phyloP scores from a whole-genome alignment of 2,888 invertebrate genomes.

The Dasypogon diadema region DNA sequence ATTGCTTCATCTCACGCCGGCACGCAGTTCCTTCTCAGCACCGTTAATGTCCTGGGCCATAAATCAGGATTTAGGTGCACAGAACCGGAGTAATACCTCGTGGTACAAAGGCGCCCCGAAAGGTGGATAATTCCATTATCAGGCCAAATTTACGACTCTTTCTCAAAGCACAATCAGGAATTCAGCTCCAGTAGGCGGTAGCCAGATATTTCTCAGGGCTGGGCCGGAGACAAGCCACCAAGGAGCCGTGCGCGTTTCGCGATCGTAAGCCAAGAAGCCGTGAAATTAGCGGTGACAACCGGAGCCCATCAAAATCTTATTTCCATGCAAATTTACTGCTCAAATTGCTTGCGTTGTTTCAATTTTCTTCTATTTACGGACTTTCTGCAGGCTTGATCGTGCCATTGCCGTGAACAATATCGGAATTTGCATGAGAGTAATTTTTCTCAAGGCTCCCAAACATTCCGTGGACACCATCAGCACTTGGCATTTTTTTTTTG shows the following conservation, averaged over 20 bases:
- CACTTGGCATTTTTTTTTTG: background rate
- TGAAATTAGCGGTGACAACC: conserved; percentile 10
- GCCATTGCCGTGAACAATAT: background rate
- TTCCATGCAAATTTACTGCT: conserved; percentile 18
- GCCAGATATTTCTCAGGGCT: background rate
- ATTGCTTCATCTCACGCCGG: too few species aligned
- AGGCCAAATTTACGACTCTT: background rate
- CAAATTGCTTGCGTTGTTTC: conserved; percentile 10
- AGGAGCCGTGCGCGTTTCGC: background rate
- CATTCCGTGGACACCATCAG: background rate
- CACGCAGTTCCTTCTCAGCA: too few species aligned
- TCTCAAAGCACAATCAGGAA: background rate
- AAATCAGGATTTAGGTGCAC: too few species aligned
- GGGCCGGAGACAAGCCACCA: background rate
- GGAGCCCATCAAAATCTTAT: conserved; percentile 7
- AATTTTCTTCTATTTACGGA: background rate
- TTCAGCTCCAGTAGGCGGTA: conserved; percentile 23
- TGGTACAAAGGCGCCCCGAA: background rate
- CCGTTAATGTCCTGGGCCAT: too few species aligned
- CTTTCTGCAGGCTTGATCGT: background rate
- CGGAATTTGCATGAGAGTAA: background rate
- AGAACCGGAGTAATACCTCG: background rate
- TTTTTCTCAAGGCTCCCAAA: background rate
- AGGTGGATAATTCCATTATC: background rate
- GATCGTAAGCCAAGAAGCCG: background rate